Evolutionary conservation across 2,888 invertebrate species (phyloP).

Genomic region (Sinohyriopsis cumingii): DNA sequence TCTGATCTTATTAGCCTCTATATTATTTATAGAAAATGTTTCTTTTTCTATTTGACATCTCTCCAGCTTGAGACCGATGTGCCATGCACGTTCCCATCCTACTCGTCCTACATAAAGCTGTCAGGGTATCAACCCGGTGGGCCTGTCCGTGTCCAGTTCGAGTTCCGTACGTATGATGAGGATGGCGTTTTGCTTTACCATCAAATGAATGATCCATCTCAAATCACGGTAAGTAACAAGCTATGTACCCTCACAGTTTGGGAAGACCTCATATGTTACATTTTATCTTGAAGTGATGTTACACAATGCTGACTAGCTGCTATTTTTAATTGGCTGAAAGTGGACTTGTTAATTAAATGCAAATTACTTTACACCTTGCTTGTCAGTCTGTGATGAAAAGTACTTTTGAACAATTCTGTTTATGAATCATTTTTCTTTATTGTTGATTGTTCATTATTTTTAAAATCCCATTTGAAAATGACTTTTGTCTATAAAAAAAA

Average conservation of each 20-base stretch:
- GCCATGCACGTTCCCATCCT: slow-evolving; percentile 64
- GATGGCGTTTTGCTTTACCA: slow-evolving; percentile 66
- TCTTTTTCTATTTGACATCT: background rate
- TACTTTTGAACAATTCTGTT: no score
- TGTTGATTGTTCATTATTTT: no score
- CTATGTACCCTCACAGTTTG: no score
- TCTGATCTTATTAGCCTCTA: no score
- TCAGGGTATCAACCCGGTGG: slow-evolving; percentile 37
- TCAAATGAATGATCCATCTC: slow-evolving; percentile 39
- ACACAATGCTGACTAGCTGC: background rate
- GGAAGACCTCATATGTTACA: no score
- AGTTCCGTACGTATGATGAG: slow-evolving; percentile 69
- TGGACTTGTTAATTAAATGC: no score
- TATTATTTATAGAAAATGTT: no score
- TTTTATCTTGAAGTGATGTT: background rate
- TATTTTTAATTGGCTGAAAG: background rate
- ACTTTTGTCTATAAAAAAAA: no score
- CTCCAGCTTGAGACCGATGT: slow-evolving; percentile 48
- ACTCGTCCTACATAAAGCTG: slow-evolving; percentile 59
- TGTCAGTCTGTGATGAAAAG: no score
- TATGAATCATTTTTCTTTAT: no score
- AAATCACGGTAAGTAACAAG: slow-evolving; percentile 38
- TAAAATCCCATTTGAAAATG: no score
- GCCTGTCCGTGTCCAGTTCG: slow-evolving; percentile 57
- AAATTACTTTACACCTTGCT: no score